These are phyloP conservation scores for Cheirogaleus medius DNA, from an alignment of 2,113 vertebrate genomes.

Conservation along the genomic window DNA sequence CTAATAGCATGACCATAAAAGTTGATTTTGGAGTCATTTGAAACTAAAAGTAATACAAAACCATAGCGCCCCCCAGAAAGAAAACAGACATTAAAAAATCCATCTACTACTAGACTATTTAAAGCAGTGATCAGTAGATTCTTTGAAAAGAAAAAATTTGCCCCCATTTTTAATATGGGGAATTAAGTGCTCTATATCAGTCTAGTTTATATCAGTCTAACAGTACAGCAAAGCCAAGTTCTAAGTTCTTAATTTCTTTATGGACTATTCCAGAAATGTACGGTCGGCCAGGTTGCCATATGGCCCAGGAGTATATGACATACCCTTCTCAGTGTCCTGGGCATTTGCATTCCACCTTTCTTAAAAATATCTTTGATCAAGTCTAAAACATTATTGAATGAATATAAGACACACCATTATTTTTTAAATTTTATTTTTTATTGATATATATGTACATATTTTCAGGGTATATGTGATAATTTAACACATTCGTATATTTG, in stretches of 20 bases:
- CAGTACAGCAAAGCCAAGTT: not conserved
- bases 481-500: not conserved
- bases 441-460: not conserved
- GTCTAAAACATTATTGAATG: not conserved
- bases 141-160: not conserved
- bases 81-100: not conserved
- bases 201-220: not conserved
- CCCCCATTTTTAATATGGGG: not conserved
- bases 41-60: not conserved
- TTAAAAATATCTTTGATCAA: not conserved
- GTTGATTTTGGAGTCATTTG: slow-evolving; percentile 24
- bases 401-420: not conserved
- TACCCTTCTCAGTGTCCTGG: not conserved
- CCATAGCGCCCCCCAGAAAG: not conserved
- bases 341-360: not conserved
- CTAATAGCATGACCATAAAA: not conserved
- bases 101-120: not conserved
- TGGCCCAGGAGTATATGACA: not conserved
- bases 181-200: not conserved
- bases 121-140: not conserved
- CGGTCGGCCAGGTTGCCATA: too few relatives aligned
- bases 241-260: not conserved
- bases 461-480: not conserved
- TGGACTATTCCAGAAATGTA: not conserved
- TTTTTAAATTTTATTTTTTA: not conserved